Conservation (phyloP, 2,888 invertebrate species). For the Acrobasis consociella region DNA sequence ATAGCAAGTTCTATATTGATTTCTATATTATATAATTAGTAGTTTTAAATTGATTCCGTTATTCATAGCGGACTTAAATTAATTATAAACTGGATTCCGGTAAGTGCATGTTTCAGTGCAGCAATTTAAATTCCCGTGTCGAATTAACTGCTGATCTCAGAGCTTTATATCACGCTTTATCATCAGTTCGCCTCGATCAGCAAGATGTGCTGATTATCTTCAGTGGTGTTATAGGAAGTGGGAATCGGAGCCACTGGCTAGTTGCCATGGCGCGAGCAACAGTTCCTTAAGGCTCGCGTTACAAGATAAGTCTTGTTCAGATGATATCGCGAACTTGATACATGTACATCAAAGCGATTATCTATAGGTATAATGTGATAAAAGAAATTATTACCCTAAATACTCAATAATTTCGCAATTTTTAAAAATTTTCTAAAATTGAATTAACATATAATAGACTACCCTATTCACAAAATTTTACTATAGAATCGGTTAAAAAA, state of each 20-base stretch:
- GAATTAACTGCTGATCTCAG: not conserved
- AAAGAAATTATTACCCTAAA: too few relatives aligned
- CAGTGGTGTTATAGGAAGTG: constrained; percentile 40
- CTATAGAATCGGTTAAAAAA: too few relatives aligned
- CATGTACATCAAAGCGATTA: not conserved
- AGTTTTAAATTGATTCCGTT: too few relatives aligned
- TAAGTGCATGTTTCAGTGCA: not conserved
- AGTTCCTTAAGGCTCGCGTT: constrained; percentile 22
- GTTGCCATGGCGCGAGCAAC: constrained; percentile 59
- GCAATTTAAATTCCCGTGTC: not conserved
- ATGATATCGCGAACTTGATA: constrained; percentile 3
- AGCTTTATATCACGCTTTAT: constrained; percentile 1
- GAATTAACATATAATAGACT: too few relatives aligned
- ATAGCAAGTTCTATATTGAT: too few relatives aligned
- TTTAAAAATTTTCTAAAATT: too few relatives aligned
- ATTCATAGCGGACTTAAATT: not conserved
- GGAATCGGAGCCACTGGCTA: constrained; percentile 42
- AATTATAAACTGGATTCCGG: not conserved
- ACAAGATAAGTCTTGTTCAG: constrained; percentile 4
- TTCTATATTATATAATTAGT: too few relatives aligned
- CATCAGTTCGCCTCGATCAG: not conserved
- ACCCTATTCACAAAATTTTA: too few relatives aligned
- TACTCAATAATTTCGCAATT: too few relatives aligned
- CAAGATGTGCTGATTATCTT: constrained; percentile 13
- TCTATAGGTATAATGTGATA: too few relatives aligned